Percentiles rank a stretch among this genome's conserved stretches.
phyloP scores from a whole-genome alignment of 2,888 invertebrate genomes.

The Platypus cylindrus region DNA sequence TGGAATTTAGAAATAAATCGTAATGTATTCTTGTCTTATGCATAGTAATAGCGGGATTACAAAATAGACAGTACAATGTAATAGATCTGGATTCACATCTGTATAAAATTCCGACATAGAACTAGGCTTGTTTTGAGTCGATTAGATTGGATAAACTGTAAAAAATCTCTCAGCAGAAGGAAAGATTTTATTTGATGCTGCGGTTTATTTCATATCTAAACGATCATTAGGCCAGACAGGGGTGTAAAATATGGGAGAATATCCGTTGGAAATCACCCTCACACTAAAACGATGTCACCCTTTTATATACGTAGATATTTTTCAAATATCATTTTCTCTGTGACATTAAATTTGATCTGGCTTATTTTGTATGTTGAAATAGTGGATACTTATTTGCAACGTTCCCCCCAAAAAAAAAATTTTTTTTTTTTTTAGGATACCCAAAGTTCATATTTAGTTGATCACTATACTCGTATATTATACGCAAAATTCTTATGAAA shows the following conservation, averaged over 20 bases:
- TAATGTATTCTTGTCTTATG: too few species aligned
- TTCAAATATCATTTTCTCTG: slow-evolving; percentile 16
- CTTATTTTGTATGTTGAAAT: slow-evolving; percentile 16
- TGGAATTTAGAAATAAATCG: too few species aligned
- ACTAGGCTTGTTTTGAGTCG: slow-evolving; percentile 12
- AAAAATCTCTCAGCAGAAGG: slow-evolving; percentile 13
- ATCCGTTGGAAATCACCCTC: slow-evolving; percentile 20
- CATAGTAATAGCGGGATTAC: too few species aligned
- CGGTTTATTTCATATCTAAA: slow-evolving; percentile 22
- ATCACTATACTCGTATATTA: too few species aligned
- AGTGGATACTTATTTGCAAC: too few species aligned
- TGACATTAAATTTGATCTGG: slow-evolving; percentile 19
- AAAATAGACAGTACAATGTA: slow-evolving; percentile 5
- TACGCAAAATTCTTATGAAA: too few species aligned
- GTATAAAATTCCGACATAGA: slow-evolving; percentile 5
- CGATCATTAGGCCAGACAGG: slow-evolving; percentile 22
- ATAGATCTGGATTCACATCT: slow-evolving; percentile 12
- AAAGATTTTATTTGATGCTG: slow-evolving; percentile 20
- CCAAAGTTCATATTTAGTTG: too few species aligned
- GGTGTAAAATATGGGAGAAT: slow-evolving; percentile 21
- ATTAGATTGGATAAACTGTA: slow-evolving; percentile 13
- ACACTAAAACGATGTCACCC: slow-evolving; percentile 16
- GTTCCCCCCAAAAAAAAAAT: too few species aligned
- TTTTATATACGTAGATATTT: slow-evolving; percentile 18
- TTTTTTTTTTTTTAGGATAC: too few species aligned